Base-by-base conservation (phyloP, 2,888 invertebrate genomes). In the Rhagonycha lutea region DNA sequence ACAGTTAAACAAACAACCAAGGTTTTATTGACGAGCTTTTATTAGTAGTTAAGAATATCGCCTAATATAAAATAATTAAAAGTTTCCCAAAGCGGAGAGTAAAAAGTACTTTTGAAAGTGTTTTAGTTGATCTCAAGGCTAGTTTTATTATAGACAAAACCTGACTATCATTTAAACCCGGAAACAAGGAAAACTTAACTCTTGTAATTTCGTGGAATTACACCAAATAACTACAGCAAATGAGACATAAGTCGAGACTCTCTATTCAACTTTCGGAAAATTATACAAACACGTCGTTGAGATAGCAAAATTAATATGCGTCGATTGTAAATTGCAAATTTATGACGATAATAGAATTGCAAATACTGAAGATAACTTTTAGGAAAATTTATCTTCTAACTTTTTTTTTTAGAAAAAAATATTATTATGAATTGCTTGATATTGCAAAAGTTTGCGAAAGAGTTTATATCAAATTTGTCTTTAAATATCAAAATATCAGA, bases 131-230 rank as follows among this genome's bases (percentile, higher is more conserved):
- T 65, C 63, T 65, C 63, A 65, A 65, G 12, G 63, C 26, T 24
- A 12, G 63, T 65, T 65, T 26, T 65, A 65, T 65, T 65, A 24
- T 61, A 61, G 24, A 65, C 63, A 65, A 65, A 65, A 65, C 63
- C 63, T 65, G 63, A 65, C 63, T 65, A 65, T 65, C 63, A 65
- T 65, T 65, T 65, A 23, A 24, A 65, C 26, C 14, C 24, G 63
- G 24, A 65, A 65, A 65, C 63, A 65, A 65, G 63, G 63, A 65
- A 65, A 65, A 26, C 63, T 26, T 26, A 65, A 65, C n/a, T 65
- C 63, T 26, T 65, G 26, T 26, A 65, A 65, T 65, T 65, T 26
- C 26, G 26, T 65, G n/a, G 24, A 65, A 65, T 65, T 65, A 65
- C 26, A 24, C 63, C 63, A 65, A 65, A 65, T 65, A 65, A 65